Evolutionary conservation across 2,797 vertebrate species (phyloP).

Genomic region (Tragelaphus oryx): DNA sequence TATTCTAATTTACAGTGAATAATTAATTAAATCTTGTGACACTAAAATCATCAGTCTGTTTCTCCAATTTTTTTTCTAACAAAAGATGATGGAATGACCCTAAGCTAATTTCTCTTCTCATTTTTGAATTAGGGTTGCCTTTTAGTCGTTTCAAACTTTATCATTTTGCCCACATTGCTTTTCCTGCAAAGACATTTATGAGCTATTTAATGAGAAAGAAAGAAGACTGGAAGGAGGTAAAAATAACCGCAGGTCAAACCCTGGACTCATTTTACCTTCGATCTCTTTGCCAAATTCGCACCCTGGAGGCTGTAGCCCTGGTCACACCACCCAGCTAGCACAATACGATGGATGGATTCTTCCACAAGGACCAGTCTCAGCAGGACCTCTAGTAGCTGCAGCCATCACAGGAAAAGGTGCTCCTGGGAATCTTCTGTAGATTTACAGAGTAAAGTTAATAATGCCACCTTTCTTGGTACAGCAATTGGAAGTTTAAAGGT

Average conservation of each 20-base stretch:
- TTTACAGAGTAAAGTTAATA: not conserved
- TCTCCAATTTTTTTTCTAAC: not conserved
- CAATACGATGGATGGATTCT: not conserved
- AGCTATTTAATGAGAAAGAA: conserved; percentile 26
- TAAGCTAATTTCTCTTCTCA: not conserved
- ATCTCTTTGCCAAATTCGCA: not conserved
- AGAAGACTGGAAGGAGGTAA: not conserved
- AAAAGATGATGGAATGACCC: not conserved
- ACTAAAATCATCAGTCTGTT: not conserved
- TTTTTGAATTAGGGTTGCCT: not conserved
- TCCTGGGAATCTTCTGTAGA: not conserved
- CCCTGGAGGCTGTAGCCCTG: not conserved
- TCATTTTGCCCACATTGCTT: not conserved
- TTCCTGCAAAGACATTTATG: conserved; percentile 23
- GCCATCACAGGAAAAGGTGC: not conserved
- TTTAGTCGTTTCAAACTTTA: conserved; percentile 24
- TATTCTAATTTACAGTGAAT: conserved; percentile 35
- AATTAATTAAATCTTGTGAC: not conserved
- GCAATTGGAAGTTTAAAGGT: not conserved
- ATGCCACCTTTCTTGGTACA: not conserved
- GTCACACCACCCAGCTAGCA: not conserved
- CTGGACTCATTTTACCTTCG: not conserved
- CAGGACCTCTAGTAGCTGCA: not conserved
- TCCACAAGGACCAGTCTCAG: not conserved
- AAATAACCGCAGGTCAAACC: not conserved